These are phyloP conservation scores for Myiozetetes cayanensis DNA, from an alignment of 2,113 vertebrate species.

Conservation along the genomic window DNA sequence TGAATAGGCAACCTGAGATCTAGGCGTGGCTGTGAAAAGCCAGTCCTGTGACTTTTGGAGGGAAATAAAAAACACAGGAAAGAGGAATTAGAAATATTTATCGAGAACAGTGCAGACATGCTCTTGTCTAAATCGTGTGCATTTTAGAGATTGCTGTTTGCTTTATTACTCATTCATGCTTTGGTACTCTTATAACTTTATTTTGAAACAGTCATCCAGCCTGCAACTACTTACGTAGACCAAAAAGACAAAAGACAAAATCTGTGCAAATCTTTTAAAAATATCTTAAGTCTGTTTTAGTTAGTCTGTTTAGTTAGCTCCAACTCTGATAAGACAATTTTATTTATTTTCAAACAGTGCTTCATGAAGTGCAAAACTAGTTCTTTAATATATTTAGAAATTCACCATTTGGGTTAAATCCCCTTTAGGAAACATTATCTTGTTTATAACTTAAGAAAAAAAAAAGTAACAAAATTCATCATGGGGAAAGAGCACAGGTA, in stretches of 20 bases:
- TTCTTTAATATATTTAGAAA: background rate
- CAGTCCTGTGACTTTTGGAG: background rate
- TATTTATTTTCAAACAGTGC: background rate
- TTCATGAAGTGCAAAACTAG: background rate
- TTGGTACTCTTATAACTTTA: background rate
- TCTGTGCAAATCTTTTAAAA: background rate
- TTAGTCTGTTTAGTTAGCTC: too few species aligned
- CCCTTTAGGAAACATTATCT: background rate
- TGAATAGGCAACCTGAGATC: background rate
- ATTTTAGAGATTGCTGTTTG: background rate
- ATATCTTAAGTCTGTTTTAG: background rate
- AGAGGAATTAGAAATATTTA: background rate
- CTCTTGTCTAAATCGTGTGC: background rate
- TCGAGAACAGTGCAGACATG: background rate
- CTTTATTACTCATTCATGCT: background rate
- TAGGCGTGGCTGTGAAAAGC: background rate
- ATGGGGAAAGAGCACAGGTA: background rate
- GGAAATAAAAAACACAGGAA: background rate
- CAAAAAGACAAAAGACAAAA: background rate
- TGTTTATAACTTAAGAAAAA: background rate
- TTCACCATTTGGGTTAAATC: background rate
- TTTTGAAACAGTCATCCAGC: background rate
- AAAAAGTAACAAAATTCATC: background rate
- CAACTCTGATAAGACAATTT: background rate
- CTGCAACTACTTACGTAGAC: rapidly evolving